phyloP scores from a whole-genome alignment of 92 coral and sea anemone species.

The Ricordea florida region DNA sequence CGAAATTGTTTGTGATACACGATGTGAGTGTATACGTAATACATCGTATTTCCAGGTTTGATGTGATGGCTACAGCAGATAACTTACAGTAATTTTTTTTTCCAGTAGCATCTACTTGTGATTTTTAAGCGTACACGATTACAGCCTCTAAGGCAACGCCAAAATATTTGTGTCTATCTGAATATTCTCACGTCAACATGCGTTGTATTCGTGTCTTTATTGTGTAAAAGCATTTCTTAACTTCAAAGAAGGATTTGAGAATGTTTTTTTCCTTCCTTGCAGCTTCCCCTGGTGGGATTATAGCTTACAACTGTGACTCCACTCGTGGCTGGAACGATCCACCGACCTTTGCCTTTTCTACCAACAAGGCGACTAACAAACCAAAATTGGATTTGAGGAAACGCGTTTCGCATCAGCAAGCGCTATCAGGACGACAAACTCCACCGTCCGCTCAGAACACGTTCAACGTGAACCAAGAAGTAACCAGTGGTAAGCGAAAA shows the following conservation, averaged over 20 bases:
- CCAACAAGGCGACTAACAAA: constrained; percentile 61
- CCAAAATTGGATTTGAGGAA: constrained; percentile 96
- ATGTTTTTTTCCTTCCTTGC: constrained; percentile 23
- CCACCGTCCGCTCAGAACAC: constrained; percentile 38
- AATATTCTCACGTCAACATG: constrained; percentile 40
- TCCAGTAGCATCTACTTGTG: background rate
- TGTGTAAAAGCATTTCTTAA: background rate
- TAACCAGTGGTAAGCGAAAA: constrained; percentile 55
- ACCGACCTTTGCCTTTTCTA: constrained; percentile 89
- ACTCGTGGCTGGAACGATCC: constrained; percentile 99
- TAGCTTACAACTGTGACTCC: constrained; percentile 95
- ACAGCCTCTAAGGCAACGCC: constrained; percentile 33
- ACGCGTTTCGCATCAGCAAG: constrained; percentile 97
- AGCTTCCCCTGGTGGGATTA: constrained; percentile 80
- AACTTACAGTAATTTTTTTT: background rate
- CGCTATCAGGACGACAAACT: constrained; percentile 78
- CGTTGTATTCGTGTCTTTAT: no score
- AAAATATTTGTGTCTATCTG: constrained; percentile 22
- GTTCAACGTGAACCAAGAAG: background rate
- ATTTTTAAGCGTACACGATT: background rate
- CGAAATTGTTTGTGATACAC: no score
- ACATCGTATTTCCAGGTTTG: no score
- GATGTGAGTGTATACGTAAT: no score
- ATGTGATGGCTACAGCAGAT: no score
- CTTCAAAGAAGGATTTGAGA: background rate